phyloP scores from a whole-genome alignment of 2,888 invertebrate species.

The Acleris holmiana region DNA sequence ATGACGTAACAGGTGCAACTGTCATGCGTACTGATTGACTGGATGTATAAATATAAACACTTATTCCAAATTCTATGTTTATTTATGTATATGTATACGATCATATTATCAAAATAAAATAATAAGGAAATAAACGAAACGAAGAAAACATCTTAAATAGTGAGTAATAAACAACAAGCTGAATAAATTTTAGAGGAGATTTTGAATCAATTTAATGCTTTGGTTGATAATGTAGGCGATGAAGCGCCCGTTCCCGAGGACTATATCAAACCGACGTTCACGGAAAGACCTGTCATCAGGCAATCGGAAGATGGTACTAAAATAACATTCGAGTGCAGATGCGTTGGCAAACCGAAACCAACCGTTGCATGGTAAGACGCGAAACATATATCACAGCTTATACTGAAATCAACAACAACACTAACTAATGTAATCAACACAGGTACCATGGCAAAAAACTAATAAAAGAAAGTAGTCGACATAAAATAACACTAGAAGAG shows the following conservation, averaged over 20 bases:
- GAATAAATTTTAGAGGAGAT: constrained; percentile 60
- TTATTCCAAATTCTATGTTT: constrained; percentile 52
- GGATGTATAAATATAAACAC: constrained; percentile 54
- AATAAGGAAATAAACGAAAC: constrained; percentile 50
- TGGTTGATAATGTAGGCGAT: constrained; percentile 88
- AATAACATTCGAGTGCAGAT: constrained; percentile 98
- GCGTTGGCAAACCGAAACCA: constrained; percentile 98
- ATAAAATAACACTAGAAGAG: constrained; percentile 92
- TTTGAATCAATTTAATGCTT: constrained; percentile 55
- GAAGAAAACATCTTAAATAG: constrained; percentile 83
- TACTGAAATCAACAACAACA: constrained; percentile 42
- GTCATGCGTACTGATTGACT: constrained; percentile 81
- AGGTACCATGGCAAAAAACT: constrained; percentile 94
- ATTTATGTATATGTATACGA: constrained; percentile 61
- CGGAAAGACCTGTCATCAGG: constrained; percentile 98
- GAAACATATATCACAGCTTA: constrained; percentile 43
- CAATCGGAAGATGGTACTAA: constrained; percentile 98
- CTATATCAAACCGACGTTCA: constrained; percentile 98
- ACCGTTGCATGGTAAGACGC: constrained; percentile 94
- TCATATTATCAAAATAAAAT: constrained; percentile 60
- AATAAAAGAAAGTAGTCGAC: constrained; percentile 92
- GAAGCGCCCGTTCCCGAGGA: constrained; percentile 97
- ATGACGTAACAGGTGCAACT: constrained; percentile 68
- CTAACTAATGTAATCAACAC: constrained; percentile 59
- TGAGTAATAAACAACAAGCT: constrained; percentile 52